These are phyloP conservation scores for Indri indri DNA, from an alignment of 2,113 vertebrate genomes.

Conservation along the genomic window DNA sequence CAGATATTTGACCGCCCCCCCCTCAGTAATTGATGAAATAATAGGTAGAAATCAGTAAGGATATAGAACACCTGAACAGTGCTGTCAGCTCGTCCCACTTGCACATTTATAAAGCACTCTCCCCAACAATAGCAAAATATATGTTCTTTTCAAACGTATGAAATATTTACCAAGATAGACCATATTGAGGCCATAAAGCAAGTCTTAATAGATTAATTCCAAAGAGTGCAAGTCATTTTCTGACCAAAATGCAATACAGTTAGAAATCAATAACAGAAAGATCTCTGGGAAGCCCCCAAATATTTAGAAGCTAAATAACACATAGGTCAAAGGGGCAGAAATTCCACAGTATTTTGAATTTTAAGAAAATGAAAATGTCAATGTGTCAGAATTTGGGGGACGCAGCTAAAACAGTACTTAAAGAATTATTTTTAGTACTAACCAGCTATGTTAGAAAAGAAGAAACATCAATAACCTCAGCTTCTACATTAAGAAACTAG, in stretches of 20 bases:
- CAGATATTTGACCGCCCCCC: neutral
- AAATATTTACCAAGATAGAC: neutral
- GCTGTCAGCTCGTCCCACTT: fast-evolving
- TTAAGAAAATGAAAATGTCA: neutral
- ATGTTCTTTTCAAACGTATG: neutral
- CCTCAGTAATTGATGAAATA: neutral
- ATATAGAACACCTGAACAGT: fast-evolving
- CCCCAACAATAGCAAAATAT: fast-evolving
- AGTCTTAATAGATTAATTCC: neutral
- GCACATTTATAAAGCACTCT: neutral
- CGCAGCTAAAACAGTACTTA: neutral
- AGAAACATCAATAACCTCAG: neutral
- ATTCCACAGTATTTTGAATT: neutral
- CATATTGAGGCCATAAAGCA: neutral
- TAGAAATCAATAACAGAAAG: neutral
- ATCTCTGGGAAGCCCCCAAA: neutral
- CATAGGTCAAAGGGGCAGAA: neutral
- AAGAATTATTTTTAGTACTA: neutral
- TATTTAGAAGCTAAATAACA: neutral
- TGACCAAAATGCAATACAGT: neutral
- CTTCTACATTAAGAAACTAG: neutral
- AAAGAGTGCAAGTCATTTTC: neutral
- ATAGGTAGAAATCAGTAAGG: neutral
- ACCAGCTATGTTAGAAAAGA: neutral
- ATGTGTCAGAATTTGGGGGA: neutral